Percentiles rank a stretch among this genome's conserved stretches.
These are phyloP conservation scores for Noctilio leporinus DNA, from an alignment of 2,113 vertebrate species.

Conservation along the genomic window DNA sequence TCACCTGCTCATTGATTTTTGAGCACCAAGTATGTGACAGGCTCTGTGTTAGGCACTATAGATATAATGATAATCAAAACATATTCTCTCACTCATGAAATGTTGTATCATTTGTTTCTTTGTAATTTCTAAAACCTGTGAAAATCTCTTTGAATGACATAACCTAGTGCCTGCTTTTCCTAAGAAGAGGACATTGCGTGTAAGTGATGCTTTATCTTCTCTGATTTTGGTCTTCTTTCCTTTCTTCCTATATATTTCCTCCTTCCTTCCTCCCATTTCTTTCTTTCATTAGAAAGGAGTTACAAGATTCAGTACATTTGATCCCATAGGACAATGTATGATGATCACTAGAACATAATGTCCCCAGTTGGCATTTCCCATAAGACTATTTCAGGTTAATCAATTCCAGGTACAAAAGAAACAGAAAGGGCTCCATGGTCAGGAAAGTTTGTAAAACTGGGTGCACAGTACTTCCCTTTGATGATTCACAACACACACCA, in stretches of 20 bases:
- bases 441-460: neutral
- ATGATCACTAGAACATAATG: neutral
- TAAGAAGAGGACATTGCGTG: neutral
- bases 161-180: neutral
- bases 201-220: neutral
- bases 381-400: neutral
- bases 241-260: neutral
- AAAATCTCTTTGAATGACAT: neutral
- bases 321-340: neutral
- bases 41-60: neutral
- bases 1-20: neutral
- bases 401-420: neutral
- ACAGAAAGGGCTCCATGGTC: neutral
- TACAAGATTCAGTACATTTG: neutral
- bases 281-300: neutral
- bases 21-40: neutral
- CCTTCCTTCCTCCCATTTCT: neutral
- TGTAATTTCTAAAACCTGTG: neutral
- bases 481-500: neutral
- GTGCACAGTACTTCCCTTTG: neutral
- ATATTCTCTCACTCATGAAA: neutral
- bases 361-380: neutral
- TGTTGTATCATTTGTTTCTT: neutral
- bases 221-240: neutral
- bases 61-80: neutral